phyloP scores from a whole-genome alignment of 2,113 vertebrate genomes.

The Dasypus novemcinctus region DNA sequence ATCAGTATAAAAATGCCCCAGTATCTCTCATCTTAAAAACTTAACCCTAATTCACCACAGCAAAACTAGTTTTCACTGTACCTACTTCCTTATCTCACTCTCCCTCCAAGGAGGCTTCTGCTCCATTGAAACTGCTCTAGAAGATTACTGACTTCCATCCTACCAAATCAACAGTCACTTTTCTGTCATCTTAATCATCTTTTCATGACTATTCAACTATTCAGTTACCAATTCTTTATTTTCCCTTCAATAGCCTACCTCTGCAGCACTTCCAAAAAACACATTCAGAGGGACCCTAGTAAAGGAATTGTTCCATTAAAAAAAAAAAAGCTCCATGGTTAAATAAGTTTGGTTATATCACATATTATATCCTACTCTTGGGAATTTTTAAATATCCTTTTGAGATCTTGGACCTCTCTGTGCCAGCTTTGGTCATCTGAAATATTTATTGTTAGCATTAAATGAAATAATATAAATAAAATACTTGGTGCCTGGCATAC shows the following conservation, averaged over 20 bases:
- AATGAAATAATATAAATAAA: not conserved
- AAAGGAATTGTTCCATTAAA: not conserved
- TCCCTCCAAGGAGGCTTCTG: not conserved
- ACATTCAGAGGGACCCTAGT: not conserved
- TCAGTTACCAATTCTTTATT: not conserved
- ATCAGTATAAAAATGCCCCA: not conserved
- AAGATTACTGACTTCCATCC: not conserved
- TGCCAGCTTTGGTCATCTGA: not conserved
- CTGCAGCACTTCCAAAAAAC: conserved; percentile 9
- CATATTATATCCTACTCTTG: not conserved
- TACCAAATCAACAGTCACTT: conserved; percentile 28
- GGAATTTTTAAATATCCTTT: not conserved
- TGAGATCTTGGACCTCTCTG: not conserved
- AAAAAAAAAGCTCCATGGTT: not conserved
- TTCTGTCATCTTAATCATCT: not conserved
- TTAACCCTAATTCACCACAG: not conserved
- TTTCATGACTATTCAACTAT: not conserved
- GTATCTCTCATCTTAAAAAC: not conserved
- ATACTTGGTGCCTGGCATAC: not conserved
- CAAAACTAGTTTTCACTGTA: not conserved
- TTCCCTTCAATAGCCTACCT: not conserved
- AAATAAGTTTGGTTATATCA: not conserved
- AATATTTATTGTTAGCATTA: not conserved
- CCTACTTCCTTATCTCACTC: not conserved
- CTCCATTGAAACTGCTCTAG: not conserved